These are phyloP conservation scores for Notarius quadriscutis DNA, from an alignment of 2,113 vertebrate species.

Conservation along the genomic window DNA sequence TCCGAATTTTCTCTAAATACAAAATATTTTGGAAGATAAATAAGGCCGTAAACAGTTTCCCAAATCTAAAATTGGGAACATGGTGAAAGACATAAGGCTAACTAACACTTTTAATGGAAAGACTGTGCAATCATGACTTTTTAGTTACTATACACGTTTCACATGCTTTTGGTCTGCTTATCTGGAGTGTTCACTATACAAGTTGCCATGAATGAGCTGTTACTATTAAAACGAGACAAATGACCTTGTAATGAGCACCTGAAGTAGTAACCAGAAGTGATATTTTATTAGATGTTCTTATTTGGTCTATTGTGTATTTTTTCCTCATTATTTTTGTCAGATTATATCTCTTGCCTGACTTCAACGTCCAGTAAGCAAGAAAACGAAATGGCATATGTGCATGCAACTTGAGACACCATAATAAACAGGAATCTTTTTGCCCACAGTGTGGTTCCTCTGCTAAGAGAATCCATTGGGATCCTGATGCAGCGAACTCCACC, in stretches of 20 bases:
- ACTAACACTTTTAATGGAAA: neutral
- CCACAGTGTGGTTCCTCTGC: slow-evolving; percentile 90
- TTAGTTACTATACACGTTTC: too few species aligned
- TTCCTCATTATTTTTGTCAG: neutral
- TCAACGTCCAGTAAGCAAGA: neutral
- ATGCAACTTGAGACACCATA: neutral
- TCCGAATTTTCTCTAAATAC: neutral
- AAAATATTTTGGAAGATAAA: neutral
- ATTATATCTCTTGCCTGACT: neutral
- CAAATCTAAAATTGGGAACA: neutral
- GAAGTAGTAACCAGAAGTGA: neutral
- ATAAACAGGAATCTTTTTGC: neutral
- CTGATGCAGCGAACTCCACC: slow-evolving; percentile 97
- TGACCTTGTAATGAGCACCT: neutral
- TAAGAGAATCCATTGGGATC: slow-evolving; percentile 92
- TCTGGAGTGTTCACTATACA: too few species aligned
- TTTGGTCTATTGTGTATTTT: neutral
- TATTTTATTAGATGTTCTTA: neutral
- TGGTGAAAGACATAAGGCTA: neutral
- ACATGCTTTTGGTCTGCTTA: too few species aligned
- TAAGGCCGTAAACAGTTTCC: neutral
- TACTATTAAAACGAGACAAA: neutral
- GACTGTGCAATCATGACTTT: neutral
- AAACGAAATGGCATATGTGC: neutral
- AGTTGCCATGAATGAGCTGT: too few species aligned